Evolutionary conservation across 2,888 invertebrate species (phyloP), one percentile per base, ranked within the genome.

Genomic region (Nephrocerus scutellatus): DNA sequence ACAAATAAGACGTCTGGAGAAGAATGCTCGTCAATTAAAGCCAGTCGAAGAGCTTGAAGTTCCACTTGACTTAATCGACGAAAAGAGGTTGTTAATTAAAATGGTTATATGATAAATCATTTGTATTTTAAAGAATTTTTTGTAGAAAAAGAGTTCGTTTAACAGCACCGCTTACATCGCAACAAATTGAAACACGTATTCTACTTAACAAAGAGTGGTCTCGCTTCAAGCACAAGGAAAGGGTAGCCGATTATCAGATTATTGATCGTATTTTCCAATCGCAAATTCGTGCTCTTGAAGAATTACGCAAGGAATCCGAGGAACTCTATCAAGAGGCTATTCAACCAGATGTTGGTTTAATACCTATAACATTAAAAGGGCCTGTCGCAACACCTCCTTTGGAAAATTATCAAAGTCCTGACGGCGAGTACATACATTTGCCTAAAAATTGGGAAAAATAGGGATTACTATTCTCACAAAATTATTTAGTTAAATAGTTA

Each of bases 1-100:
- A 61, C 82, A 82, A 62, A 93, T 96, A 47, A 73, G 83, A 34
- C 74, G 80, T 48, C 66, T 96, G 43, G 81, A 90, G 60, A 90
- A 82, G 60, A 78, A 80, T 70, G 78, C 85, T 0, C 73, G 80
- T 21, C 88, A 90, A 60, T 63, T 91, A 32, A 97, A 96, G 66
- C 93, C 96, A 0, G 76, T 97, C 26, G 83, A 84, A 39, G 97
- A 97, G 71, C 63, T 84, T 47, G 87, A 92, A 66, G 72, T 84
- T 7, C 79, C 88, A 0, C 54, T 79, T 14, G 70, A 74, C 39
- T 58, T 91, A 4, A 44, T 62, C 18, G 60, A 60, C 36, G 51
- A 58, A 18, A 58, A 55, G 25, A 48, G 44, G 62, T 62, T 8
- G 23, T 22, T 8, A 10, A 22, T 22, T 9, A 10, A 22, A 14